phyloP scores from a whole-genome alignment of 2,113 vertebrate genomes.

The Camelus dromedarius region DNA sequence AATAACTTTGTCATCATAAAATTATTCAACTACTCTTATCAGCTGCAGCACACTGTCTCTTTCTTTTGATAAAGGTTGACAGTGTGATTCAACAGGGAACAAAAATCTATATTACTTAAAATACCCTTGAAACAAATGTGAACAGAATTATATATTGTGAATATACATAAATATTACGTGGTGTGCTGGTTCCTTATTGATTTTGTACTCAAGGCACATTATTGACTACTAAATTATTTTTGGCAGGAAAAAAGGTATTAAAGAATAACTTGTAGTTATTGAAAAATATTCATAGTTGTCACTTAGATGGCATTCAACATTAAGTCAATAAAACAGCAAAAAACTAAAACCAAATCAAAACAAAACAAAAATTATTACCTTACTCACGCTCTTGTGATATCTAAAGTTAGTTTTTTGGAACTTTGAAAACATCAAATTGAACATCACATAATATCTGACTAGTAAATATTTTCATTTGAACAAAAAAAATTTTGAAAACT shows the following conservation, averaged over 20 bases:
- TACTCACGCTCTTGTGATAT: not conserved
- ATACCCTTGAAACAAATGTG: not conserved
- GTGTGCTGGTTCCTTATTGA: not conserved
- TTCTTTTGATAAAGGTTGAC: slow-evolving; percentile 1
- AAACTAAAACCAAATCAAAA: not conserved
- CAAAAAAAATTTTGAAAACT: not conserved
- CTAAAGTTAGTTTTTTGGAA: not conserved
- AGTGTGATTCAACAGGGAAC: not conserved
- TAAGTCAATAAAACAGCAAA: not conserved
- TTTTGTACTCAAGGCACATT: not conserved
- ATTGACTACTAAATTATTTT: not conserved
- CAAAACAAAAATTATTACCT: not conserved
- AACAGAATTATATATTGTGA: not conserved
- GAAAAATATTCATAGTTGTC: not conserved
- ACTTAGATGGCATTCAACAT: not conserved
- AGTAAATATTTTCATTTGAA: not conserved
- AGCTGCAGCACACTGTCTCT: not conserved
- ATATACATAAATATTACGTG: not conserved
- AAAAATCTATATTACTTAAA: slow-evolving; percentile 38
- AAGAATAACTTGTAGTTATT: not conserved
- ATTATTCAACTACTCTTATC: not conserved
- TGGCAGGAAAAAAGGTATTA: not conserved
- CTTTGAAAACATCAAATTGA: not conserved
- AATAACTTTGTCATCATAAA: not conserved
- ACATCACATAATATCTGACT: not conserved